Conservation (phyloP, 2,797 vertebrate species). For the Lateolabrax maculatus region DNA sequence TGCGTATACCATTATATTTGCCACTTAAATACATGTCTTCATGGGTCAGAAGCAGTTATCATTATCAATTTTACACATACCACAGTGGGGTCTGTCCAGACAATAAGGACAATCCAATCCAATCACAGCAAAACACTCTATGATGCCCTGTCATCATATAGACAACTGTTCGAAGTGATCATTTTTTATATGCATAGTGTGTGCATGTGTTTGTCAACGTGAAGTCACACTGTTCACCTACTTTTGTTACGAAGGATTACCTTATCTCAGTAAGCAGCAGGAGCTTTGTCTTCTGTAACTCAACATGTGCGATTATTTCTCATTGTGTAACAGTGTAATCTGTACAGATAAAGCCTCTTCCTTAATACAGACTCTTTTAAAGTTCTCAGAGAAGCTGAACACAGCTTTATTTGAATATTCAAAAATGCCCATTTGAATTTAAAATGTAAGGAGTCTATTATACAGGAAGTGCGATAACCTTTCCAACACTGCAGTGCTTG, state of each 20-base stretch:
- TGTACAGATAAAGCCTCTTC: constrained; percentile 65
- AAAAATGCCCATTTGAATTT: constrained; percentile 75
- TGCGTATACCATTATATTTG: no score
- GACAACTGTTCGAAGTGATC: constrained; percentile 31
- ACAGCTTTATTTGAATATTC: constrained; percentile 79
- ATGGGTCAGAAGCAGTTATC: neutral
- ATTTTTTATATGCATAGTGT: constrained; percentile 19
- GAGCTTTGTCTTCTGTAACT: constrained; percentile 76
- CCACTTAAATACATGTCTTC: neutral
- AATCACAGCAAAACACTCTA: neutral
- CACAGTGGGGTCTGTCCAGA: neutral
- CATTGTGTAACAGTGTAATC: constrained; percentile 78
- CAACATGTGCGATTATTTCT: constrained; percentile 75
- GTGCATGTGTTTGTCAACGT: constrained; percentile 48
- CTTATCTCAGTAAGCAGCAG: constrained; percentile 79
- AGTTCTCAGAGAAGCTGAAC: constrained; percentile 65
- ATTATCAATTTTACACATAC: neutral
- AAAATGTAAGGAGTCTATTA: constrained; percentile 69
- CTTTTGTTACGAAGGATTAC: constrained; percentile 75
- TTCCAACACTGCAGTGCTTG: constrained; percentile 40
- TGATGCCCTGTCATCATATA: constrained; percentile 17
- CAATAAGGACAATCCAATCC: neutral
- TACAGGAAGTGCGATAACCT: constrained; percentile 67
- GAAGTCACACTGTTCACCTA: constrained; percentile 62
- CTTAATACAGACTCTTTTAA: constrained; percentile 65